phyloP scores from a whole-genome alignment of 2,797 vertebrate species.

The Helostoma temminkii region DNA sequence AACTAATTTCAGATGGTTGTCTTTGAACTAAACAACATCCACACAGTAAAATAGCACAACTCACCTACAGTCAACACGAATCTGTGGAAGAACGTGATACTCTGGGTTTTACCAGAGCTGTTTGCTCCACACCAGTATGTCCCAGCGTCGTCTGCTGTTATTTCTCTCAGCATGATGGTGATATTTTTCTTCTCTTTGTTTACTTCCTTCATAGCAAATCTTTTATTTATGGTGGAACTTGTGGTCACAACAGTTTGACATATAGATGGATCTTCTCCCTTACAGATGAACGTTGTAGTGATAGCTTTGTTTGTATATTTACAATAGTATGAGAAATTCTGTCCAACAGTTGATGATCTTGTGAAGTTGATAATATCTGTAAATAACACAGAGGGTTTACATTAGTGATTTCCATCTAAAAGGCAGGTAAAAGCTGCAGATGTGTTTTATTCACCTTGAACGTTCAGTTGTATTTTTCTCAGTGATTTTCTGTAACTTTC shows the following conservation, averaged over 20 bases:
- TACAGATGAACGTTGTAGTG: slow-evolving; percentile 27
- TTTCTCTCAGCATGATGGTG: slow-evolving; percentile 1
- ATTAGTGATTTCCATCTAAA: no score
- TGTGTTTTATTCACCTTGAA: slow-evolving; percentile 13
- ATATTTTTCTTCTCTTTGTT: accelerated
- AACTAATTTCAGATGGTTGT: no score
- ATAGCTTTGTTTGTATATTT: accelerated
- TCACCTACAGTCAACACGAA: slow-evolving; percentile 18
- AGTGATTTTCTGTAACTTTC: accelerated
- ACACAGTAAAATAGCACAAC: slow-evolving; percentile 6
- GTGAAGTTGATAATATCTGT: accelerated
- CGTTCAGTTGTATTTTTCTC: slow-evolving; percentile 1
- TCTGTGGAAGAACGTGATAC: slow-evolving; percentile 13
- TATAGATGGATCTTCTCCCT: slow-evolving; percentile 27
- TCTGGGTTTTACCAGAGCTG: accelerated
- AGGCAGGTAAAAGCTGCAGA: neutral
- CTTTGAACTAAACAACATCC: no score
- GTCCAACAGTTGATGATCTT: accelerated
- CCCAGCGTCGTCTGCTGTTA: slow-evolving; percentile 26
- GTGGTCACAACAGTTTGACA: neutral
- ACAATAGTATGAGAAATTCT: slow-evolving; percentile 16
- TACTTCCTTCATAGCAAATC: accelerated
- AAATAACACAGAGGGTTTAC: neutral
- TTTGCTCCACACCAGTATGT: slow-evolving; percentile 53
- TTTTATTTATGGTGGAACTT: accelerated